phyloP scores from a whole-genome alignment of 2,888 invertebrate genomes.

The Dasypogon diadema region DNA sequence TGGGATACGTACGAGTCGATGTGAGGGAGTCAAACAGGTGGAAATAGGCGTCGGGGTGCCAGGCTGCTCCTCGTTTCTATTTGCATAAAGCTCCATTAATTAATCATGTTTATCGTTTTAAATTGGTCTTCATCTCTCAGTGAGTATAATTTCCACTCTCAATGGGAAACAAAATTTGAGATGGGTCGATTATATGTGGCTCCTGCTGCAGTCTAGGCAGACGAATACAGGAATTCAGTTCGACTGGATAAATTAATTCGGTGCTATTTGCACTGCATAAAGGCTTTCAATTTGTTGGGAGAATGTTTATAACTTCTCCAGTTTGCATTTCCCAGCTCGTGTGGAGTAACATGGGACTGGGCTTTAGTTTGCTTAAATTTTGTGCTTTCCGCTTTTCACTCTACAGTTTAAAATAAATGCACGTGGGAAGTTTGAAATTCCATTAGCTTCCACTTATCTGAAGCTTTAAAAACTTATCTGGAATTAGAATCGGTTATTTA shows the following conservation, averaged over 20 bases:
- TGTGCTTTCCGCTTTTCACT: too few species aligned
- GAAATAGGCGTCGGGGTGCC: not conserved
- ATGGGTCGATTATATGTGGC: slow-evolving; percentile 8
- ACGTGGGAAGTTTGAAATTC: too few species aligned
- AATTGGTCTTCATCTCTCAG: slow-evolving; percentile 42
- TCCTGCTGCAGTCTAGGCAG: not conserved
- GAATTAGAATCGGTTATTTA: too few species aligned
- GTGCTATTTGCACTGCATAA: not conserved
- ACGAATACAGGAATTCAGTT: slow-evolving; percentile 2
- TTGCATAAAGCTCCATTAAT: slow-evolving; percentile 54
- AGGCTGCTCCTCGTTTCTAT: slow-evolving; percentile 44
- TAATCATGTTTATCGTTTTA: slow-evolving; percentile 55
- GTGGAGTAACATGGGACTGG: too few species aligned
- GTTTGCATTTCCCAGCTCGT: too few species aligned
- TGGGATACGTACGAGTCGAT: not conserved
- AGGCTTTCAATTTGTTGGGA: not conserved
- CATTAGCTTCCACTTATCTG: too few species aligned
- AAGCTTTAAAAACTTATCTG: too few species aligned
- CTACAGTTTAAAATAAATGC: too few species aligned
- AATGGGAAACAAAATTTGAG: slow-evolving; percentile 25
- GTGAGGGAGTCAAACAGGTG: not conserved
- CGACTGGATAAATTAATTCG: slow-evolving; percentile 25
- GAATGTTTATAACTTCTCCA: slow-evolving; percentile 15
- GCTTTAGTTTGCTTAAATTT: too few species aligned
- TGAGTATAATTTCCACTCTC: slow-evolving; percentile 26